These are phyloP conservation scores for Ophion ellenae DNA, from an alignment of 2,888 invertebrate genomes.

Conservation along the genomic window DNA sequence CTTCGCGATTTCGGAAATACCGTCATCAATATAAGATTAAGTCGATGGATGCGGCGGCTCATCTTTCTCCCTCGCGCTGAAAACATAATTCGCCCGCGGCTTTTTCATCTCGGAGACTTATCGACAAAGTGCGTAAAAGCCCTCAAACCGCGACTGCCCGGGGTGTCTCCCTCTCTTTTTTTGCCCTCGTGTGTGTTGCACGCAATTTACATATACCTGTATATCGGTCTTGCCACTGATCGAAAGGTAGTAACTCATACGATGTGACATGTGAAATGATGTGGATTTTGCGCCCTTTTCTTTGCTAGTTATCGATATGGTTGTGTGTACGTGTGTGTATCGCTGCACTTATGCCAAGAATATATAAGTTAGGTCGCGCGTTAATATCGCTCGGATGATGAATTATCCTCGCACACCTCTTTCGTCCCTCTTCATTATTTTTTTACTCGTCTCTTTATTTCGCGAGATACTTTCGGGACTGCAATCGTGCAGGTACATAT, in stretches of 20 bases:
- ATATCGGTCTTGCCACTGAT: background rate
- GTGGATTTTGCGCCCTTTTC: background rate
- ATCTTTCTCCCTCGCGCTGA: slow-evolving; percentile 36
- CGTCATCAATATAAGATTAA: slow-evolving; percentile 53
- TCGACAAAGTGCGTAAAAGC: slow-evolving; percentile 35
- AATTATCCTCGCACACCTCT: slow-evolving; percentile 72
- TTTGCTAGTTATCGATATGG: background rate
- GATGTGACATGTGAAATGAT: background rate
- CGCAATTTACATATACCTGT: background rate
- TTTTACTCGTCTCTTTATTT: slow-evolving; percentile 57
- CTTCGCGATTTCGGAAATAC: slow-evolving; percentile 40
- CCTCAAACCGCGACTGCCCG: background rate
- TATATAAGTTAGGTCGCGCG: slow-evolving; percentile 70
- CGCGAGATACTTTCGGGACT: slow-evolving; percentile 41
- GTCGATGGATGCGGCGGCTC: slow-evolving; percentile 26
- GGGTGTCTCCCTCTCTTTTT: background rate
- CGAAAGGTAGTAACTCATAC: slow-evolving; percentile 1
- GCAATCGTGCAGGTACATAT: background rate
- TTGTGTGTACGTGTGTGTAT: background rate
- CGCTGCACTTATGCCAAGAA: slow-evolving; percentile 56
- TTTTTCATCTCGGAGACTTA: slow-evolving; percentile 37
- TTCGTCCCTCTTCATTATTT: slow-evolving; percentile 18
- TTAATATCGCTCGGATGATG: slow-evolving; percentile 79
- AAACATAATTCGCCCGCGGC: slow-evolving; percentile 47
- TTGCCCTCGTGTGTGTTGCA: background rate